These are phyloP conservation scores for Limnephilus lunatus DNA, from an alignment of 2,888 invertebrate species.

Conservation along the genomic window DNA sequence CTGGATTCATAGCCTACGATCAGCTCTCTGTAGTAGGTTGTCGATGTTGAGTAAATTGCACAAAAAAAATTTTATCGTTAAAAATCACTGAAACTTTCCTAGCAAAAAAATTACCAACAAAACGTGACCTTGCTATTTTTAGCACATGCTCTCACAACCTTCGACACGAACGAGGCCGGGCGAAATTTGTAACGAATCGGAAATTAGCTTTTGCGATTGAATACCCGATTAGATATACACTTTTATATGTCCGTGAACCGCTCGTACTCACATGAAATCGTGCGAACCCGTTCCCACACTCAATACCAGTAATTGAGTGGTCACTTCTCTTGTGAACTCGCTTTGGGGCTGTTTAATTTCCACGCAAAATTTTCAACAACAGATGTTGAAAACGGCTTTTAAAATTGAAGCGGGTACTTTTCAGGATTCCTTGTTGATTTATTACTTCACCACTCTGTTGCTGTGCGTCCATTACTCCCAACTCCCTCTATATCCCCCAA, in stretches of 20 bases:
- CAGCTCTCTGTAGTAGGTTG: too few relatives aligned
- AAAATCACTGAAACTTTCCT: not conserved
- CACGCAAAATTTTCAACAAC: not conserved
- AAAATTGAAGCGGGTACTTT: not conserved
- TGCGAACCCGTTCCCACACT: not conserved
- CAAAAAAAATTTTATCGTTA: too few relatives aligned
- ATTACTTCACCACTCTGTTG: constrained; percentile 15
- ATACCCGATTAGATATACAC: not conserved
- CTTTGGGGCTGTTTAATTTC: not conserved
- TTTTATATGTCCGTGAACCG: not conserved
- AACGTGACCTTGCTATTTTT: not conserved
- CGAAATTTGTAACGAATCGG: not conserved
- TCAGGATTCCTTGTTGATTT: constrained; percentile 17
- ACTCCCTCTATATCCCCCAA: not conserved
- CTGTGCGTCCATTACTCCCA: not conserved
- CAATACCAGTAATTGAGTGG: not conserved
- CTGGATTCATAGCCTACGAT: too few relatives aligned
- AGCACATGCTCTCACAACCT: not conserved
- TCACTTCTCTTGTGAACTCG: not conserved
- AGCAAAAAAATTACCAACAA: not conserved
- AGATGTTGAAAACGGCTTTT: not conserved
- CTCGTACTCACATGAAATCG: not conserved
- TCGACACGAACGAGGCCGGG: not conserved
- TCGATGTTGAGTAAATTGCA: too few relatives aligned
- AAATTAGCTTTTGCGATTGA: not conserved